Conservation (phyloP, 1,140 invertebrate genomes). For the Drosophila elegans region DNA sequence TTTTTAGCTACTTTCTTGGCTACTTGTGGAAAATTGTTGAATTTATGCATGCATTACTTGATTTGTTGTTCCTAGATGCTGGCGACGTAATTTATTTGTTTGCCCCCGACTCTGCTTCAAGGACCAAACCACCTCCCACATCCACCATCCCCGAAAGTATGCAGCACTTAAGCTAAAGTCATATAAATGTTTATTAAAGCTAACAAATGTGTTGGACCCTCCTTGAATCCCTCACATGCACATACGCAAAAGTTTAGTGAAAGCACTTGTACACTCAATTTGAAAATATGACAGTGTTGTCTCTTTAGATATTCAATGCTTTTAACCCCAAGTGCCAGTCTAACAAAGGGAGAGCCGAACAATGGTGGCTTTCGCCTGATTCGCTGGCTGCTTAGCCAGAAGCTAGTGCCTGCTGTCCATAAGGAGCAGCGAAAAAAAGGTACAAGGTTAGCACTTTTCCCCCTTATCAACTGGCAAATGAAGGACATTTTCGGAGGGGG, state of each 20-base stretch:
- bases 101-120: conserved; percentile 19
- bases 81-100: conserved; percentile 72
- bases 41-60: conserved; percentile 81
- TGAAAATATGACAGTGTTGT: conserved; percentile 81
- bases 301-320: conserved; percentile 79
- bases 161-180: conserved; percentile 71
- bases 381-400: conserved; percentile 23
- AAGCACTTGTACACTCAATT: conserved; percentile 72
- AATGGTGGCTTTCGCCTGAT: conserved; percentile 39
- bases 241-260: conserved; percentile 26
- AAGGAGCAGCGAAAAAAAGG: conserved; percentile 38
- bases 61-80: conserved; percentile 70
- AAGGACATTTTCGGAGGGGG: conserved; percentile 9
- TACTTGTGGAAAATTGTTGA: conserved; percentile 72
- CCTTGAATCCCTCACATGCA: not conserved
- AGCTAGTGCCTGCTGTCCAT: conserved; percentile 35
- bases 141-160: not conserved
- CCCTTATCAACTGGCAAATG: conserved; percentile 38
- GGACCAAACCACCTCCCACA: not conserved
- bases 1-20: conserved; percentile 68
- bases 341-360: conserved; percentile 38
- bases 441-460: conserved; percentile 71
- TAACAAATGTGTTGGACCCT: conserved; percentile 62
- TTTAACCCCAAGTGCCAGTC: conserved; percentile 60
- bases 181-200: conserved; percentile 80